Evolutionary conservation across 53 echinoderm and acorn worm species (phyloP), one percentile per base, ranked within the genome.

Genomic region (Astropecten irregularis): DNA sequence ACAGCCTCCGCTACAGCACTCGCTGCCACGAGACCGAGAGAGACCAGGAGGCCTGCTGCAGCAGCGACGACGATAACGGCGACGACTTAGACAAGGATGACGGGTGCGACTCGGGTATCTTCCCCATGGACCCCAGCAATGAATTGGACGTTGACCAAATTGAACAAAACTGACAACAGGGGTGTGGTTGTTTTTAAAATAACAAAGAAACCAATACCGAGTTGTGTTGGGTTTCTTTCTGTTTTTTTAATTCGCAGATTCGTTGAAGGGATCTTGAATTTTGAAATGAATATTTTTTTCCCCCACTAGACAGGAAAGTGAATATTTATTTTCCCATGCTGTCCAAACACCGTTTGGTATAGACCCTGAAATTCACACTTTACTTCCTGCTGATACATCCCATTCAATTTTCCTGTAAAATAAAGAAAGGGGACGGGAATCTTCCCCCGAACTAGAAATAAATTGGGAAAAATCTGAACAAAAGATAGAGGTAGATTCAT

Each of bases 121-220:
- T 92, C 51, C 79, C 87, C 42, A 56, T 91, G 33, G 93, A 93
- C 58, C 85, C 85, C 0, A 90, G 89, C 51, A 87, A 81, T 27
- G 93, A 96, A 36, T 71, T 93, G 32, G 96, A 96, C 74, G 76
- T 96, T 26, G 96, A 96, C 68, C 89, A 85, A 53, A 96, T 96
- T 74, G 96, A 96, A 70, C 92, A 95, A 71, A 84, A 92, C 58
- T 92, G 87, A 93, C 27, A 51, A 34, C 20, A 8, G 11, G 31
- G 49, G 9, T 2, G 38, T 42, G 23, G 25, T 22, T 15, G 4
- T 25, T 73, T 48, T n/a, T 34, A 33, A 9, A 20, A 29, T 37
- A 20, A 10, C 18, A n/a, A n/a, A n/a, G n/a, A n/a, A n/a, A n/a
- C n/a, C n/a, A n/a, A n/a, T n/a, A n/a, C n/a, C n/a, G n/a, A n/a